These are phyloP conservation scores for Dolichomitus sp. DNA, from an alignment of 2,888 invertebrate species.

Conservation along the genomic window DNA sequence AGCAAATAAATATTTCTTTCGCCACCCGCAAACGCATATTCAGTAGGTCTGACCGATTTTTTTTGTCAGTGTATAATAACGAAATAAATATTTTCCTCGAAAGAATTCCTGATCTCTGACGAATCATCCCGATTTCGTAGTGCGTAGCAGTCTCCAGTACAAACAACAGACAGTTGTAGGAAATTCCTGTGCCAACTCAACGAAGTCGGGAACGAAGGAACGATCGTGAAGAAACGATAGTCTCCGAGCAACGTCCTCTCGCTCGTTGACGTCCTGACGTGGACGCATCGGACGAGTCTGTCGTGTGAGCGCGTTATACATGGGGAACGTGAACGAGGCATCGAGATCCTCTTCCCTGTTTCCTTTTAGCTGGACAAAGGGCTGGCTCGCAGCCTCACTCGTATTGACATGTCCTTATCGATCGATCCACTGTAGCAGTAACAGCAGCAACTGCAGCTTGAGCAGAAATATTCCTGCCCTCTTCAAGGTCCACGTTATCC, in stretches of 20 bases:
- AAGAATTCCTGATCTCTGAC: neutral
- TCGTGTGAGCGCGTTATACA: conserved; percentile 24
- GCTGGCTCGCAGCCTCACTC: conserved; percentile 28
- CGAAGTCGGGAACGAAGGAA: neutral
- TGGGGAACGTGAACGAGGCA: conserved; percentile 27
- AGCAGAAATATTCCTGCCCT: conserved; percentile 32
- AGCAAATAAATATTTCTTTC: too few relatives aligned
- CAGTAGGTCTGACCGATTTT: too few relatives aligned
- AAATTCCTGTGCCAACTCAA: conserved; percentile 39
- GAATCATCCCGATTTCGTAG: conserved; percentile 1
- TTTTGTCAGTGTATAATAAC: neutral
- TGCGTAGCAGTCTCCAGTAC: neutral
- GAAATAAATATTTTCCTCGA: neutral
- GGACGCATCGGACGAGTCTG: conserved; percentile 38
- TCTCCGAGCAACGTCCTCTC: conserved; percentile 59
- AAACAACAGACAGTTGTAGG: conserved; percentile 9
- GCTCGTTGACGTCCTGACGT: conserved; percentile 72
- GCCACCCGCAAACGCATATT: too few relatives aligned
- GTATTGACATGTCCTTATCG: conserved; percentile 64
- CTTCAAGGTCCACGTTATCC: conserved; percentile 45
- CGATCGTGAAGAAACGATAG: conserved; percentile 48
- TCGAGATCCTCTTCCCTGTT: conserved; percentile 37
- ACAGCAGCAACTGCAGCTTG: neutral
- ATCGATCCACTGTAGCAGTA: conserved; percentile 49
- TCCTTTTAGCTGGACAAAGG: conserved; percentile 62